These are phyloP conservation scores for Atherix ibis DNA, from an alignment of 2,888 invertebrate genomes.

Conservation along the genomic window DNA sequence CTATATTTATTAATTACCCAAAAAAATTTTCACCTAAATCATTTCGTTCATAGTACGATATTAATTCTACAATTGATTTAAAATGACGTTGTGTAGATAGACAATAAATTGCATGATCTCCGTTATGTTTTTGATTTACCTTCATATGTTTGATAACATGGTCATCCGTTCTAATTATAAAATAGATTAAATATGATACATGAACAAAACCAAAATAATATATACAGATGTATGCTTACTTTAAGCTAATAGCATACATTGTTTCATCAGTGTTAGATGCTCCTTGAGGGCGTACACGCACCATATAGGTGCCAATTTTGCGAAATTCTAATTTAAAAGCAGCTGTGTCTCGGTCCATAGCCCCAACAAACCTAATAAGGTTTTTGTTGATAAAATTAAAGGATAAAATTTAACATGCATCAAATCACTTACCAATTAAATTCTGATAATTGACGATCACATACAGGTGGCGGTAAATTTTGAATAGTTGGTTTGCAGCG, in stretches of 20 bases:
- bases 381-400: neutral
- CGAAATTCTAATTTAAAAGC: slow-evolving; percentile 57
- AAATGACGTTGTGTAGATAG: slow-evolving; percentile 83
- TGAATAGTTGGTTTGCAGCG: slow-evolving; percentile 41
- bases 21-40: slow-evolving; percentile 88
- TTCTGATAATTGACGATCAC: slow-evolving; percentile 37
- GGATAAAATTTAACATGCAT: no score
- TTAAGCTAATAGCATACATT: slow-evolving; percentile 68
- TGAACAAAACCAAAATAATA: neutral
- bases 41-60: slow-evolving; percentile 82
- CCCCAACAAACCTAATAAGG: slow-evolving; percentile 58
- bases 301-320: slow-evolving; percentile 72
- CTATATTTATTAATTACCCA: slow-evolving; percentile 38
- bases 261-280: slow-evolving; percentile 48
- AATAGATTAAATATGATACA: slow-evolving; percentile 3
- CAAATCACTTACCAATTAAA: slow-evolving; percentile 38
- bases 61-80: slow-evolving; percentile 78
- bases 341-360: slow-evolving; percentile 71
- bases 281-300: slow-evolving; percentile 60
- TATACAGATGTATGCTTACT: slow-evolving; percentile 38
- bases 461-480: slow-evolving; percentile 45
- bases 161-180: slow-evolving; percentile 58
- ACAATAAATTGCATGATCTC: slow-evolving; percentile 56
- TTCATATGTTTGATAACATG: slow-evolving; percentile 78
- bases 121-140: slow-evolving; percentile 61